Evolutionary conservation across 2,797 vertebrate species (phyloP).

Genomic region (Poecile montanus): DNA sequence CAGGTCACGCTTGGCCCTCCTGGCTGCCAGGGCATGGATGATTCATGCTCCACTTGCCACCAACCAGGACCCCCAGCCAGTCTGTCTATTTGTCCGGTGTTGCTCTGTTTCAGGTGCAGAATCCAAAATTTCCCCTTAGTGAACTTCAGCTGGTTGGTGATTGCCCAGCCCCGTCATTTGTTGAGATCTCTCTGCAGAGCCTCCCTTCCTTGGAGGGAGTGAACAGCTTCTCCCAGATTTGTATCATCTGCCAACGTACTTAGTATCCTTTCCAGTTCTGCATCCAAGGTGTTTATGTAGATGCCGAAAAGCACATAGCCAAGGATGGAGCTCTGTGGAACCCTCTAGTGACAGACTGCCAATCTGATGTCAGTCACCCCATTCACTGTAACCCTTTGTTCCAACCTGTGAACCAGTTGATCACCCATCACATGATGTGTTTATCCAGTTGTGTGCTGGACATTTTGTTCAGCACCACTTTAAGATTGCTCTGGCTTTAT

Average conservation of each 20-base stretch:
- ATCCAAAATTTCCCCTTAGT: no score
- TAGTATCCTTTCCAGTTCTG: background rate
- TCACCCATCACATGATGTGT: background rate
- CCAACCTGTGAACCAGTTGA: accelerated
- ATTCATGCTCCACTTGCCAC: accelerated
- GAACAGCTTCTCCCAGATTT: background rate
- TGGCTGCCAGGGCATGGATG: background rate
- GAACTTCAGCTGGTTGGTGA: background rate
- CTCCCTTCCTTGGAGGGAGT: background rate
- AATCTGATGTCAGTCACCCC: no score
- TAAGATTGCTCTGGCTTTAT: background rate
- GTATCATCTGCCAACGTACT: background rate
- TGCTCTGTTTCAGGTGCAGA: background rate
- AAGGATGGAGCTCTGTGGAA: background rate
- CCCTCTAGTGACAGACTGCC: background rate
- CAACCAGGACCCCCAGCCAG: background rate
- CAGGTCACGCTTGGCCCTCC: accelerated
- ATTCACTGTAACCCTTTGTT: background rate
- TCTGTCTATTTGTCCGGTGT: background rate
- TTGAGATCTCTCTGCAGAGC: background rate
- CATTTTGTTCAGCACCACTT: background rate
- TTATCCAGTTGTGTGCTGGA: background rate
- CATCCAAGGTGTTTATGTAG: accelerated
- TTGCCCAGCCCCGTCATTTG: background rate
- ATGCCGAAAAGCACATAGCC: background rate